Conservation (phyloP, 53 echinoderm and acorn worm species). For the Actinopyga echinites region DNA sequence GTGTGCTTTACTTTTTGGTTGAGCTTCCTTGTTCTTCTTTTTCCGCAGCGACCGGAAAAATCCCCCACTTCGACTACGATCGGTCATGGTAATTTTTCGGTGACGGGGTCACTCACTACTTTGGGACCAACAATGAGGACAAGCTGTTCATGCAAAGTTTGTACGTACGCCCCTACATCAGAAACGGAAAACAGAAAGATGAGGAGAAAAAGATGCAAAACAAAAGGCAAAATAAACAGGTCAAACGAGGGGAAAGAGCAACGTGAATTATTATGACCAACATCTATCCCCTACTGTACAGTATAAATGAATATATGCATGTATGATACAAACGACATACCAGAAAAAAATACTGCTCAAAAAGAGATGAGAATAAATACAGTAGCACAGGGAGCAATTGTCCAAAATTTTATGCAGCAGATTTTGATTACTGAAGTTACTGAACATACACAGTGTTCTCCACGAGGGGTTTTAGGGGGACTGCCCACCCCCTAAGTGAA, state of each 20-base stretch:
- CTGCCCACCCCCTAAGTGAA: too few species aligned
- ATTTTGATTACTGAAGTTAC: too few species aligned
- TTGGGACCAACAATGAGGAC: slow-evolving; percentile 25
- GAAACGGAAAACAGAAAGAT: slow-evolving; percentile 22
- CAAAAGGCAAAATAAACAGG: background rate
- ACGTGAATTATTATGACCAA: too few species aligned
- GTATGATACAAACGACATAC: too few species aligned
- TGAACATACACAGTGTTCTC: too few species aligned
- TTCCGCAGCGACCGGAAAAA: slow-evolving; percentile 23
- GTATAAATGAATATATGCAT: too few species aligned
- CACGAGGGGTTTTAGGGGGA: too few species aligned
- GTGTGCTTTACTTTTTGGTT: slow-evolving; percentile 8
- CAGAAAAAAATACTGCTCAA: too few species aligned
- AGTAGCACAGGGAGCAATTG: too few species aligned
- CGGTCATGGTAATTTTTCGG: background rate
- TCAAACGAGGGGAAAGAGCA: background rate
- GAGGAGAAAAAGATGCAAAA: slow-evolving; percentile 10
- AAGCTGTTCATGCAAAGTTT: slow-evolving; percentile 32
- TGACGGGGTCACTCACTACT: slow-evolving; percentile 6
- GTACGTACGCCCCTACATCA: slow-evolving; percentile 30
- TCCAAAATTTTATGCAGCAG: too few species aligned
- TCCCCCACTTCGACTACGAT: slow-evolving; percentile 22
- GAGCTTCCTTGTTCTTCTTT: slow-evolving; percentile 22
- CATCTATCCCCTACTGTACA: too few species aligned
- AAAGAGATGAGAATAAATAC: too few species aligned